Percentiles rank a stretch among this genome's conserved stretches.
phyloP scores from a whole-genome alignment of 1,140 invertebrate genomes.

The Maniola jurtina region DNA sequence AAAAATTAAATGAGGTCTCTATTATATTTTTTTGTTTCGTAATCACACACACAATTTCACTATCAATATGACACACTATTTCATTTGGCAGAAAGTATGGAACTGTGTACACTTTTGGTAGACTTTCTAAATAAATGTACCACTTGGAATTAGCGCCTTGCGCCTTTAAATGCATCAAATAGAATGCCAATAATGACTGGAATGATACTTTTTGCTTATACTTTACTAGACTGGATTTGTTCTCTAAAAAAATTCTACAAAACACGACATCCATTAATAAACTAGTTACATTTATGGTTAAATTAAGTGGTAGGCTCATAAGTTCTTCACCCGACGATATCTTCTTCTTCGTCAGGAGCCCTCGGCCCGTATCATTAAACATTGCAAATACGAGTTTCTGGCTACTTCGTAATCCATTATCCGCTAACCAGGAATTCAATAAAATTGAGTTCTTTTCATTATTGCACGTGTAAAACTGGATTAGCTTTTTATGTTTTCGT shows the following conservation, averaged over 20 bases:
- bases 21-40: constrained; percentile 57
- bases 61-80: constrained; percentile 57
- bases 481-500: constrained; percentile 60
- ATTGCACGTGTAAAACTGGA: constrained; percentile 55
- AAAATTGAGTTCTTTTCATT: constrained; percentile 57
- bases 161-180: constrained; percentile 79
- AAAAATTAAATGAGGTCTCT: constrained; percentile 69
- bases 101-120: constrained; percentile 80
- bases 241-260: constrained; percentile 70
- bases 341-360: constrained; percentile 79
- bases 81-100: constrained; percentile 77
- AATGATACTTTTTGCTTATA: constrained; percentile 63
- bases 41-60: constrained; percentile 60
- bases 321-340: constrained; percentile 77
- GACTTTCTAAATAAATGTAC: constrained; percentile 80
- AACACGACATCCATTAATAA: constrained; percentile 69
- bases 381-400: constrained; percentile 67
- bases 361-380: constrained; percentile 80
- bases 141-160: constrained; percentile 70
- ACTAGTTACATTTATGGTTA: constrained; percentile 80
- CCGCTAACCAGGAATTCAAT: constrained; percentile 75
- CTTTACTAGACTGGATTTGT: constrained; percentile 53
- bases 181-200: constrained; percentile 80
- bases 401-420: constrained; percentile 62
- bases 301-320: constrained; percentile 79